Base-by-base conservation (phyloP, 2,113 vertebrate genomes). In the Sylvia atricapilla region DNA sequence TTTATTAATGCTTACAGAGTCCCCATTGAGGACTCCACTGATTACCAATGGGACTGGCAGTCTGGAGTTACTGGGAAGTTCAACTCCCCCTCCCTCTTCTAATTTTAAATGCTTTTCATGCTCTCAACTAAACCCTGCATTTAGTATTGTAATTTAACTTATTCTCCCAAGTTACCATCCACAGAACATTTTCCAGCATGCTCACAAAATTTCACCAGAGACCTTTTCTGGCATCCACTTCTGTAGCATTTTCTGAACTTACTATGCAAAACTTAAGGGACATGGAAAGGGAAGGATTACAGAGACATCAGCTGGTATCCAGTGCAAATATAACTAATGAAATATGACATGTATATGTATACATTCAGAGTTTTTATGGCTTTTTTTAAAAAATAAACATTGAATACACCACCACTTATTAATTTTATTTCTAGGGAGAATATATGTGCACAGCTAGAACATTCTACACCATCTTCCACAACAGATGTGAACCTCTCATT, bases 61-160 rank as follows among this genome's bases (percentile, higher is more conserved):
- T 91, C 93, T 85, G 73, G 46, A 55, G 74, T 91, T 95, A 88
- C 46, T 53, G 52, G 33, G 62, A 93, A 96, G 87, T 77, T 87
- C 93, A 89, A 44, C 30, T 84, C 41, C 21, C 33, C 15, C 11
- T 76, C n/a, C 19, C 31, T 64, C 37, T 27, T 30, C 15, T 44
- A 58, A 6, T 77, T 95, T 95, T 83, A 97, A 96, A 92, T 74
- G 81, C 16, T 44, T 46, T 74, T 56, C 44, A 1, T 78, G 63
- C 74, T 96, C 31, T 91, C 90, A 96, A 64, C 88, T 95, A 96
- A 96, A 96, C 46, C 56, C 83, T 83, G 64, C 33, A 64, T 79
- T 92, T 96, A 74, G 64, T 74, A 39, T 22, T 88, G 20, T 91
- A 97, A 94, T 90, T 95, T 93, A 93, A 94, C 89, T 70, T 70